Conservation (phyloP, 2,888 invertebrate species). For the Ophion ventricosus region DNA sequence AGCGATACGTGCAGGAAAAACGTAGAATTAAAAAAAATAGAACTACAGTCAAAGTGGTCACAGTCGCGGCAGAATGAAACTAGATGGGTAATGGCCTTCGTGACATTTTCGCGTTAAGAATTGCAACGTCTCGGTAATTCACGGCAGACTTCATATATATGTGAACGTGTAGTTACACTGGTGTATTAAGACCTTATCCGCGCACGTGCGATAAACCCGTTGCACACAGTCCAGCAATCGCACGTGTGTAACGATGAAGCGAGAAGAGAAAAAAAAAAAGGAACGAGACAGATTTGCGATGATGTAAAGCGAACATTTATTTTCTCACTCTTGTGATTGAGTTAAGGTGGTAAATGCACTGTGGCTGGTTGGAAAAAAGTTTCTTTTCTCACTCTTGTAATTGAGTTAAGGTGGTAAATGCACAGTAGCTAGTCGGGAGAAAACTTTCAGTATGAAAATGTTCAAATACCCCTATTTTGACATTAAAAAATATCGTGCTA, state of each 20-base stretch:
- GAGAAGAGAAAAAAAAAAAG: not conserved
- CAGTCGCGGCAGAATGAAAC: slow-evolving; percentile 18
- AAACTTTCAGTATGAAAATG: no score
- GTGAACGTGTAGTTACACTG: not conserved
- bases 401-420: no score
- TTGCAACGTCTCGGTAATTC: not conserved
- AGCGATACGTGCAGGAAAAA: not conserved
- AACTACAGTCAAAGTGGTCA: slow-evolving; percentile 2
- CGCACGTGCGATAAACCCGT: not conserved
- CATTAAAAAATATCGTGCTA: no score
- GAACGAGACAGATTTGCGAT: slow-evolving; percentile 2
- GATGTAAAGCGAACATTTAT: slow-evolving; percentile 15
- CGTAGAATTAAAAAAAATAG: slow-evolving; percentile 6
- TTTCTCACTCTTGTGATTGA: not conserved
- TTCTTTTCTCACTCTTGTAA: not conserved
- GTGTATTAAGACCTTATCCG: slow-evolving; percentile 10
- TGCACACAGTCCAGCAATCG: not conserved
- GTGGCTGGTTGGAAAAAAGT: not conserved
- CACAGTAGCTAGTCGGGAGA: no score
- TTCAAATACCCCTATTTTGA: no score
- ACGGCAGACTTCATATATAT: slow-evolving; percentile 23
- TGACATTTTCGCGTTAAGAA: slow-evolving; percentile 48
- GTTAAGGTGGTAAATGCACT: not conserved
- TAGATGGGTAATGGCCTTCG: slow-evolving; percentile 40
- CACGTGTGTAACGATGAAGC: not conserved